Evolutionary conservation across 2,888 invertebrate species (phyloP).

Genomic region (Acrocyrtus sp.): DNA sequence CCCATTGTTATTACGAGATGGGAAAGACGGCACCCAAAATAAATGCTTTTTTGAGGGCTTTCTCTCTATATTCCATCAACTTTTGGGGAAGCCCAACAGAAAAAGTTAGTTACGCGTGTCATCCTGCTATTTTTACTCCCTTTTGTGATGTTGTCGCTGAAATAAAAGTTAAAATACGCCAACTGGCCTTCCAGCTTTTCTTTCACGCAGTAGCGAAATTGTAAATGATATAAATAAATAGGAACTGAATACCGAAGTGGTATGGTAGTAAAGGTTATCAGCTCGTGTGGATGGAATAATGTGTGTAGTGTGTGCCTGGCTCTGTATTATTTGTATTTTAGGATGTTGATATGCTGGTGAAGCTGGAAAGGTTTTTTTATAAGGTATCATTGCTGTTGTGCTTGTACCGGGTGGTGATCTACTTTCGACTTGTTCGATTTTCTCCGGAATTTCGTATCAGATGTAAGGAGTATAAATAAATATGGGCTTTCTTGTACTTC

Average conservation of each 20-base stretch:
- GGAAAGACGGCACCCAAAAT: not conserved
- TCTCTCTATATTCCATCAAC: not conserved
- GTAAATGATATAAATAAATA: conserved; percentile 16
- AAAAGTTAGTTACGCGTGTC: conserved; percentile 27
- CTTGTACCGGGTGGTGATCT: no score
- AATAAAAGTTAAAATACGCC: no score
- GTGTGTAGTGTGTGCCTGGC: not conserved
- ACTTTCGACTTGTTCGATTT: no score
- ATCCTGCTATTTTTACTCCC: conserved; percentile 12
- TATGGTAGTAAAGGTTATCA: not conserved
- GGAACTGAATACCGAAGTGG: not conserved
- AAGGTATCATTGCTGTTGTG: no score
- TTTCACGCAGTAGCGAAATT: not conserved
- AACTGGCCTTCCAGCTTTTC: no score
- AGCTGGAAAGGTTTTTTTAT: no score
- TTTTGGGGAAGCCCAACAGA: no score
- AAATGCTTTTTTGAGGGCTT: not conserved
- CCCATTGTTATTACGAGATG: not conserved
- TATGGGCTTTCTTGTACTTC: no score
- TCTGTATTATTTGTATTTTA: not conserved
- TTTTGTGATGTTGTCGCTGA: not conserved
- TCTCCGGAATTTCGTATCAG: no score
- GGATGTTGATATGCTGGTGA: no score
- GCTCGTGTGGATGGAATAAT: not conserved
- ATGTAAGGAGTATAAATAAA: no score